Evolutionary conservation across 1,140 invertebrate genomes (phyloP), one percentile per base, ranked within the genome.

Genomic region (Rhyzopertha dominica): DNA sequence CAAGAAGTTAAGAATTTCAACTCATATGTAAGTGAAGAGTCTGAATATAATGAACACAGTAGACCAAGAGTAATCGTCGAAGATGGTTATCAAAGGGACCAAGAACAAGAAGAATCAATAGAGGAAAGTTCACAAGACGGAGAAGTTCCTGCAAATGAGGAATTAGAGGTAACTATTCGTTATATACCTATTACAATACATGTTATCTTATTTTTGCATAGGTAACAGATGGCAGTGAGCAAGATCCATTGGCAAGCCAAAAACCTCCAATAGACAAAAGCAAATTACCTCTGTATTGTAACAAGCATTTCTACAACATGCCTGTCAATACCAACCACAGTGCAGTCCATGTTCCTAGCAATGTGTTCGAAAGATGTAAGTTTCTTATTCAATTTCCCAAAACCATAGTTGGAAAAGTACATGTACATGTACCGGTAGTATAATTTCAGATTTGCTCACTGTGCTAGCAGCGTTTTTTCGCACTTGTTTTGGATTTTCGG

Each of bases 271-370:
- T 63, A 52, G 68, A 72, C 43, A 62, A 55, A 44, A 54, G 61
- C 41, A 67, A 58, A 24, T 63, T 82, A n/a, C 66, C 75, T 1
- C 61, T 90, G 16, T 77, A 75, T 28, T 72, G 74, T 32, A 85
- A 88, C 66, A 65, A 74, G 13, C 82, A 90, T 59, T 96, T 95
- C 58, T 83, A 80, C 46, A 77, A 83, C 59, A 82, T 84, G 14
- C 70, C 78, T 8, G 88, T 96, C 2, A 95, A 95, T 65, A 78
- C 79, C 4, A 87, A 78, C 59, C 75, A 82, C 62, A 95, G 90
- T 55, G 86, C 90, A 23, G 88, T 98, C 4, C 94, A 97, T 66
- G 90, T 98, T 4, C 93, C 95, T 1, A 95, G 90, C 17, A 95
- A 95, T 68, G 92, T 98, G 26, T 97, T 87, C 64, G 88, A 93